A percentile compares a stretch with the other conserved stretches of the same genome.
Conservation (phyloP, 2,797 vertebrate species). For the Vultur gryphus region DNA sequence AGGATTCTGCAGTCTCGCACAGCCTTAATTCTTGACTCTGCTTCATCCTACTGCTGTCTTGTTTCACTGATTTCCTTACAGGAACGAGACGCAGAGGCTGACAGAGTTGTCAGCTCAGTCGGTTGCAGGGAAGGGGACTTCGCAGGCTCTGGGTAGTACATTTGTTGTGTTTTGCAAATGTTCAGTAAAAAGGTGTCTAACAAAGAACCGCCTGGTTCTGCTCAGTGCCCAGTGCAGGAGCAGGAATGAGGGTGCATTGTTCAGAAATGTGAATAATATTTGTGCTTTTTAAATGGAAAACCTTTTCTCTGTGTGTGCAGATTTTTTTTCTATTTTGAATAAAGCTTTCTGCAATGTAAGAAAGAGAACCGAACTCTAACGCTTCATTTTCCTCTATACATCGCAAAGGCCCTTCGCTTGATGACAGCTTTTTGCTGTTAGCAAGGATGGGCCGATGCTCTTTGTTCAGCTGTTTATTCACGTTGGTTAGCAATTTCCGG, state of each 20-base stretch:
- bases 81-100: neutral
- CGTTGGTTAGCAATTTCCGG: conserved; percentile 4
- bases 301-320: neutral
- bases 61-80: neutral
- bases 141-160: neutral
- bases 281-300: neutral
- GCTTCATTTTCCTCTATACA: neutral
- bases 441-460: neutral
- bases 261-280: neutral
- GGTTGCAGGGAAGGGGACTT: neutral
- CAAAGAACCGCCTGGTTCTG: neutral
- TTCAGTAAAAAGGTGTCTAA: neutral
- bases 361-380: neutral
- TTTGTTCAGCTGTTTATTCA: conserved; percentile 49
- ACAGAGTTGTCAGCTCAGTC: neutral
- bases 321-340: neutral
- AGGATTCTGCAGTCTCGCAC: neutral
- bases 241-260: neutral
- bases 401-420: neutral
- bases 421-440: neutral
- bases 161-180: neutral
- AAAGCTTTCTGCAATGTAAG: neutral
- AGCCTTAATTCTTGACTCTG: neutral
- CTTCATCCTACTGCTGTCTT: neutral
- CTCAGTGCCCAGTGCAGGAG: neutral